Percentiles rank a stretch among this genome's conserved stretches.
Conservation (phyloP, 2,113 vertebrate genomes). For the Myiopsitta monachus region DNA sequence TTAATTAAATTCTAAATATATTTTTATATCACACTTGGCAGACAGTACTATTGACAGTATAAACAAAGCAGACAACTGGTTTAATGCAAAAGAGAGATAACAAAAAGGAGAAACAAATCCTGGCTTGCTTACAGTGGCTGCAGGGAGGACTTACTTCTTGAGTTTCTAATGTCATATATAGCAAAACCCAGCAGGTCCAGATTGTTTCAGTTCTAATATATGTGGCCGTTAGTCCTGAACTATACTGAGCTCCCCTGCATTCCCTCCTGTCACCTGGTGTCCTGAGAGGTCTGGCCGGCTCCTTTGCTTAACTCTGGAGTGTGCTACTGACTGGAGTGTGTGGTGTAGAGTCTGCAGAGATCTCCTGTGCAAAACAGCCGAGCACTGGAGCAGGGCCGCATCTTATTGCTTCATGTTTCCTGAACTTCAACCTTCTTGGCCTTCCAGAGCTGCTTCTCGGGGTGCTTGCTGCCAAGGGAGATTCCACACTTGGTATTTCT, state of each 20-base stretch:
- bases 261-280: background rate
- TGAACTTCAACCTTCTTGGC: background rate
- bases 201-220: background rate
- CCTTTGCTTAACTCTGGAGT: fast-evolving
- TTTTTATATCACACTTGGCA: background rate
- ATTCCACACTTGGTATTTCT: background rate
- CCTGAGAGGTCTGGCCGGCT: background rate
- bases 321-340: background rate
- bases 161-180: background rate
- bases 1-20: constrained; percentile 10
- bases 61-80: background rate
- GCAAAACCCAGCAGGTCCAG: background rate
- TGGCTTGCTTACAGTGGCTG: background rate
- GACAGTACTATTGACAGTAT: background rate
- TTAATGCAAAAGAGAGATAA: background rate
- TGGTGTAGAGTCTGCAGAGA: background rate
- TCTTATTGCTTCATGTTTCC: background rate
- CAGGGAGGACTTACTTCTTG: background rate
- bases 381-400: background rate
- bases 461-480: background rate
- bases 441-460: background rate
- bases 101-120: background rate
- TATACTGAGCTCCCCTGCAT: background rate
- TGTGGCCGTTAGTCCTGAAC: background rate
- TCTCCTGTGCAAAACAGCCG: no score